Base-by-base conservation (phyloP, 2,797 vertebrate species). In the Malacoctenus gilli region DNA sequence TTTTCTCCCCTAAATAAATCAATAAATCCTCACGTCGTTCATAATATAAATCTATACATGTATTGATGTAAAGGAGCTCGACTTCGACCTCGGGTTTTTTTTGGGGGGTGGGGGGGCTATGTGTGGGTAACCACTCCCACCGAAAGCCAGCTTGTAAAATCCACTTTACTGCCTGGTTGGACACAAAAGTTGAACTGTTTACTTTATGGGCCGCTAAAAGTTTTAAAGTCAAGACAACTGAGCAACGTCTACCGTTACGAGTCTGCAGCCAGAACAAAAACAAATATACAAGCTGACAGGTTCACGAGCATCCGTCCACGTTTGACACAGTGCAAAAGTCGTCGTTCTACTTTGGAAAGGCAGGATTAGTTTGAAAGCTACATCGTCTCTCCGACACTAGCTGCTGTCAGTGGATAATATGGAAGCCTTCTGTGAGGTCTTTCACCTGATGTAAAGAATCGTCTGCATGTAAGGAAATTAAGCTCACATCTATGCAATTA, bases 161-260 rank as follows among this genome's bases (percentile, higher is more conserved):
- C 43, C n/a, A 49, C 52, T 72, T 60, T 67, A 60, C 46, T 63
- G 59, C 35, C 37, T 21, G 22, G 14, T 4, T 46, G 30, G 42
- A 48, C 22, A 34, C 57, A 60, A 41, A 51, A 56, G 44, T 53
- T 58, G 47, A 56, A 60, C 59, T 58, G 42, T 68, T 72, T 53
- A 64, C 42, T 71, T 68, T 52, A 71, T 49, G 31, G 30, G 52
- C 58, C 50, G 49, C 55, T 61, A 43, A 60, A 74, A 35, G 48
- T 72, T 77, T 53, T 46, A 12, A 48, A 35, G n/a, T 39, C 19
- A 16, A 38, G 22, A 60, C 48, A 44, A 14, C 18, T 50, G 42
- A 60, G 32, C 15, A 8, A 39, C 14, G 32, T 54, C 22, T 15
- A 28, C 36, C 43, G 55, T 66, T 63, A 38, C 31, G 31, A 31